These are phyloP conservation scores for Romanogobio albipinnatus DNA, from an alignment of 2,113 vertebrate genomes.

Conservation along the genomic window DNA sequence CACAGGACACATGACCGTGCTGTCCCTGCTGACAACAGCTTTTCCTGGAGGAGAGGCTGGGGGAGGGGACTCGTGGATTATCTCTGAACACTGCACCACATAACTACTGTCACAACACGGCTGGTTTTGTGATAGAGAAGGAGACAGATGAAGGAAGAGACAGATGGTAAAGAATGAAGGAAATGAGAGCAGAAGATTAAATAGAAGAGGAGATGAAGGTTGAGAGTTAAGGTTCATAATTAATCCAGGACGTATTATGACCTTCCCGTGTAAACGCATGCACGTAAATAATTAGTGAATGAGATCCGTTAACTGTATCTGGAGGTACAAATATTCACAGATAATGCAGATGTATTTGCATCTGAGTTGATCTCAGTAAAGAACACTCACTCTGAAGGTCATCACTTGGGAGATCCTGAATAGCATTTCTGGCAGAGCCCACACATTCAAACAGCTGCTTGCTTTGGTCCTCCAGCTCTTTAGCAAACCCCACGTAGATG, in stretches of 20 bases:
- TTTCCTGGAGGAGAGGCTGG: conserved; percentile 30
- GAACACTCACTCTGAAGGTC: conserved; percentile 47
- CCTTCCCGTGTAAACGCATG: background rate
- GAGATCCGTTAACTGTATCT: background rate
- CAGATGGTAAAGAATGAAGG: background rate
- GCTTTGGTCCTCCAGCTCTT: conserved; percentile 73
- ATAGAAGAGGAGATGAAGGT: background rate
- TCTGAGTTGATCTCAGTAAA: background rate
- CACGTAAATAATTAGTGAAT: background rate
- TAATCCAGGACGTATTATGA: background rate
- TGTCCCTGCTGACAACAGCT: conserved; percentile 41
- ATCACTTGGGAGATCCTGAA: conserved; percentile 43
- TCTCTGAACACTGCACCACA: conserved; percentile 33
- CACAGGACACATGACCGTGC: conserved; percentile 47
- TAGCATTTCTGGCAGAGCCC: conserved; percentile 43
- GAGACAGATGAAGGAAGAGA: conserved; percentile 21
- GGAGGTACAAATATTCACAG: background rate
- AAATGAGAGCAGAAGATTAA: background rate
- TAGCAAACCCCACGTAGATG: conserved; percentile 66
- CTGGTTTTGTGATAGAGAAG: background rate
- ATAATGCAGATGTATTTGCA: background rate
- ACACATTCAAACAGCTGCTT: conserved; percentile 69
- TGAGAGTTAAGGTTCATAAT: background rate
- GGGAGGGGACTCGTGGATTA: conserved; percentile 48
- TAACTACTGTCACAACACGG: conserved; percentile 35